phyloP scores from a whole-genome alignment of 64 coral and sea anemone species.

The Acropora yongei region DNA sequence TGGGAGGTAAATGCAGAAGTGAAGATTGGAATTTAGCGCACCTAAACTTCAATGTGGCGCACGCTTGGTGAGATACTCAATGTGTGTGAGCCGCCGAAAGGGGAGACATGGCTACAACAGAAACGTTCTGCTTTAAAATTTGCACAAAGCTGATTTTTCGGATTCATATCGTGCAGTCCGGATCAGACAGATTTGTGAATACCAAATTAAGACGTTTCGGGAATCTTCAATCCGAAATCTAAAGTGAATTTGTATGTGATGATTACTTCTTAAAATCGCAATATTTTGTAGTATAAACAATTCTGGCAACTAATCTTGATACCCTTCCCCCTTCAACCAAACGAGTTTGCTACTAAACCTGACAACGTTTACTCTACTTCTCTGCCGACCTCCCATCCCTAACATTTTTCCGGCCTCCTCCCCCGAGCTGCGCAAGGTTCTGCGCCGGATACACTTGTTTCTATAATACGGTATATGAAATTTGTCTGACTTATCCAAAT shows the following conservation, averaged over 20 bases:
- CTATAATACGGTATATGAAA: not conserved
- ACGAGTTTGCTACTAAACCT: not conserved
- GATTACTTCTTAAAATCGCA: not conserved
- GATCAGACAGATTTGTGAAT: not conserved
- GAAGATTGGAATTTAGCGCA: not conserved
- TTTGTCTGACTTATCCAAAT: not conserved
- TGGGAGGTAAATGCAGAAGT: not conserved
- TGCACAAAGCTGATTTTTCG: not conserved
- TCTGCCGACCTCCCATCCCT: not conserved
- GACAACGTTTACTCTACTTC: not conserved
- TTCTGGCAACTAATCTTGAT: not conserved
- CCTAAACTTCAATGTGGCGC: not conserved
- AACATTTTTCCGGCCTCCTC: not conserved
- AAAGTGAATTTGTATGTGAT: not conserved
- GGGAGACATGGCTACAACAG: not conserved
- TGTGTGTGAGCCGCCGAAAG: not conserved
- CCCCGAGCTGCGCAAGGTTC: not conserved
- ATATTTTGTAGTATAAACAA: not conserved
- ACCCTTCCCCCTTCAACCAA: not conserved
- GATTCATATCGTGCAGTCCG: not conserved
- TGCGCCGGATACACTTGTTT: not conserved
- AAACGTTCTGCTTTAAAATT: not conserved
- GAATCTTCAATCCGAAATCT: not conserved
- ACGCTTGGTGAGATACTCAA: not conserved
- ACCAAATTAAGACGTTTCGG: not conserved